Base-by-base conservation (phyloP, 2,888 invertebrate genomes). In the Drosophila cracens region DNA sequence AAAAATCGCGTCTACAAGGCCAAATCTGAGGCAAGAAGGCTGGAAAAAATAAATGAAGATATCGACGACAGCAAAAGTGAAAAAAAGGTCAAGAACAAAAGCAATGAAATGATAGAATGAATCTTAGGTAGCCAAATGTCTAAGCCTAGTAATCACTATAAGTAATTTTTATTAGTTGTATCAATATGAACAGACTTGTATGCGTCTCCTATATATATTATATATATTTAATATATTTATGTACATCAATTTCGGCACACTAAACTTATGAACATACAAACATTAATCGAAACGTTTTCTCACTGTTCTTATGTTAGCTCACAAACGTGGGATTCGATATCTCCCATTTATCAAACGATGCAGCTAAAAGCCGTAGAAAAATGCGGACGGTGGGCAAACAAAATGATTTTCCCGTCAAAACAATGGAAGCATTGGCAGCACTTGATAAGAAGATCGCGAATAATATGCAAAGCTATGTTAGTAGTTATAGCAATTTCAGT, bases 1-100 rank as follows among this genome's bases (percentile, higher is more conserved):
- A 79, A 79, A 54, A 79, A 79, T 58, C 79, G 79, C 2, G 62
- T 72, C 8, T 79, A 79, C 31, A 79, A 79, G 27, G 68, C 79
- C 2, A 61, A 33, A 29, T 70, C 67, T 2, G 61, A 64, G 16
- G 63, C 63, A n/a, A 54, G 71, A 58, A 49, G 61, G 21, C 29
- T 49, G 6, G 63, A 76, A 60, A 57, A 63, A 36, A 48, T 64
- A 16, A 59, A 60, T 21, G 49, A 46, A 36, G 61, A 59, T 2
- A 11, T 27, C 5, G 38, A 48, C 11, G 61, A 62, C 1, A 38
- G 54, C 25, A 52, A 53, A 27, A 43, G 33, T 29, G 33, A 48
- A 13, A 36, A 46, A 21, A 40, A 13, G 27, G 29, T 46, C 38
- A 36, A 34, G 27, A 18, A 33, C n/a, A 27, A 65, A 21, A 48